phyloP scores from a whole-genome alignment of 2,113 vertebrate species.

The Hippocampus abdominalis region DNA sequence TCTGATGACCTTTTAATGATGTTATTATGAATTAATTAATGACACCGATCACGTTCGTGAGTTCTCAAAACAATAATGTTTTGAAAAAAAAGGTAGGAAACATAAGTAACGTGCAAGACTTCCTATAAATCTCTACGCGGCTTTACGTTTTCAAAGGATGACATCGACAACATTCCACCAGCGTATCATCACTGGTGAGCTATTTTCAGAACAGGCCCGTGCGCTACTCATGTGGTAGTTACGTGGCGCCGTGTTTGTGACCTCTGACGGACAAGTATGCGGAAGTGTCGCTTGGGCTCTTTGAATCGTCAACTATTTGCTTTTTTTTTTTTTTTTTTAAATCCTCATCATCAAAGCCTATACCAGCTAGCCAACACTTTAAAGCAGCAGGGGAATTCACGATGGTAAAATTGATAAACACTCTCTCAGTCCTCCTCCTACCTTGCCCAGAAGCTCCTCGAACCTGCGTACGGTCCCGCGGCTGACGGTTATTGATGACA shows the following conservation, averaged over 20 bases:
- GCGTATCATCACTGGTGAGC: not conserved
- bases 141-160: not conserved
- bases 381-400: not conserved
- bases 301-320: constrained; percentile 1
- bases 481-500: constrained; percentile 69
- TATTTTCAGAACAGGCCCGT: not conserved
- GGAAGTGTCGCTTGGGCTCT: not conserved
- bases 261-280: not conserved
- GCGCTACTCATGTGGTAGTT: not conserved
- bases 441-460: constrained; percentile 65
- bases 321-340: not conserved
- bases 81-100: not conserved
- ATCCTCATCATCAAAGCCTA: not conserved
- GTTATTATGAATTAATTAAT: too few species aligned
- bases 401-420: not conserved
- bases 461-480: constrained; percentile 63
- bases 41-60: not conserved
- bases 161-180: not conserved
- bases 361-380: not conserved
- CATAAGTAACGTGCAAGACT: too few species aligned
- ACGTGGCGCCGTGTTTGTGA: not conserved
- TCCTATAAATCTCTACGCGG: not conserved
- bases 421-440: constrained; percentile 22
- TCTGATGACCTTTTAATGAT: too few species aligned
- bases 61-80: not conserved